Evolutionary conservation across 2,888 invertebrate genomes (phyloP).

Genomic region (Oligia fasciuncula): DNA sequence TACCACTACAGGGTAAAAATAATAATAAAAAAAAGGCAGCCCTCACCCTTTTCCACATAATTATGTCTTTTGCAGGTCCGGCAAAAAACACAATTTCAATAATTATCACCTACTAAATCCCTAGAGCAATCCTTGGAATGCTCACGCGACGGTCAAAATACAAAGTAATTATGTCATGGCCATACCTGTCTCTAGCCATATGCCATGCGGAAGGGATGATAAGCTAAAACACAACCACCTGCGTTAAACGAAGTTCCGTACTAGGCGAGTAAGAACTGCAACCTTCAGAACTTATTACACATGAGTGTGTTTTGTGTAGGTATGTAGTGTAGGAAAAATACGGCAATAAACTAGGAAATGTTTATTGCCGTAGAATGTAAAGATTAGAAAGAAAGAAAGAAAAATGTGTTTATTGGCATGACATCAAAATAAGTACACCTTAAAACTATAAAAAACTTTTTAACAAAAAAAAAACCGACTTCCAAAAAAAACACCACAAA

Average conservation of each 20-base stretch:
- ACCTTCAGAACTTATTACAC: constrained; percentile 27
- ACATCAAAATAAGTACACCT: too few relatives aligned
- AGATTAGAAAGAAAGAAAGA: too few relatives aligned
- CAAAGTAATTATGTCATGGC: constrained; percentile 1
- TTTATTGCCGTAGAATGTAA: neutral
- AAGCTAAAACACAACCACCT: constrained; percentile 19
- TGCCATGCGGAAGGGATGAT: constrained; percentile 4
- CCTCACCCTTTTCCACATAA: neutral
- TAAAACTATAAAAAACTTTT: too few relatives aligned
- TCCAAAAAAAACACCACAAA: too few relatives aligned
- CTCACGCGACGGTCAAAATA: neutral
- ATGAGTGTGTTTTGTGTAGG: constrained; percentile 1
- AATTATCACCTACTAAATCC: neutral
- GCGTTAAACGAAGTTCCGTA: constrained; percentile 30
- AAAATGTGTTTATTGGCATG: too few relatives aligned
- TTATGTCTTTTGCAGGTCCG: neutral
- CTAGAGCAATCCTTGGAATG: neutral
- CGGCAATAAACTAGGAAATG: neutral
- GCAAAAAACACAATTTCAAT: neutral
- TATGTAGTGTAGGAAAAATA: neutral
- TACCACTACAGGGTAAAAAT: too few relatives aligned
- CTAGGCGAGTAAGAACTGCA: constrained; percentile 23
- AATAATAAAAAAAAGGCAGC: neutral
- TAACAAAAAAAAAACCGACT: too few relatives aligned
- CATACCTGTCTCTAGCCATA: neutral